These are phyloP conservation scores for Drosophila pseudoobscura DNA, from an alignment of 1,140 invertebrate genomes.

Conservation along the genomic window DNA sequence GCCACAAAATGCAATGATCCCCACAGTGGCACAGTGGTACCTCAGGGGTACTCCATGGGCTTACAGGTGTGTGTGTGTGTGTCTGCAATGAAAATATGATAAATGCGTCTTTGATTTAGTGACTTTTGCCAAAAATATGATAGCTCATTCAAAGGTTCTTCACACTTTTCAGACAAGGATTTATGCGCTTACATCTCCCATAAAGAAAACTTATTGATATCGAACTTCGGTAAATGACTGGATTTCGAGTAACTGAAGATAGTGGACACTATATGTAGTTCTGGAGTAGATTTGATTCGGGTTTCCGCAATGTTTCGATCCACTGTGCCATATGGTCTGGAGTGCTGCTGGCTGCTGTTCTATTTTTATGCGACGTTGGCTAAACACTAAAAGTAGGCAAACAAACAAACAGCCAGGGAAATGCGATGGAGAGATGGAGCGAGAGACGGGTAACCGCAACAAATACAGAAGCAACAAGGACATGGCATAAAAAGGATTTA, in stretches of 20 bases:
- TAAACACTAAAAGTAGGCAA: conserved; percentile 78
- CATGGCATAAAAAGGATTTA: conserved; percentile 57
- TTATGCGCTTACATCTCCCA: too few relatives aligned
- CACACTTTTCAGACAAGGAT: too few relatives aligned
- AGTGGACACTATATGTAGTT: too few relatives aligned
- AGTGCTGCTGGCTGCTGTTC: conserved; percentile 47
- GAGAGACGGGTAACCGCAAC: conserved; percentile 11
- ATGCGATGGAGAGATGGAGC: background rate
- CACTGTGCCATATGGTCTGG: conserved; percentile 43
- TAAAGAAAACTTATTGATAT: too few relatives aligned
- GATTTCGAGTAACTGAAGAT: background rate
- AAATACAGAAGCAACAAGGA: conserved; percentile 44
- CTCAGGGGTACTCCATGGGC: too few relatives aligned
- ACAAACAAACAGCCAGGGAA: conserved; percentile 36
- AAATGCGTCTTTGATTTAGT: too few relatives aligned
- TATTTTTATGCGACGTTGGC: conserved; percentile 76
- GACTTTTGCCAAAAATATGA: too few relatives aligned
- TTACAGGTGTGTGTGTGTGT: too few relatives aligned
- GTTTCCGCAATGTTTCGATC: background rate
- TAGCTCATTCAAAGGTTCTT: too few relatives aligned
- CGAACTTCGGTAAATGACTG: too few relatives aligned
- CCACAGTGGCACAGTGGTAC: conserved; percentile 22
- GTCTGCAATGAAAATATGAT: background rate
- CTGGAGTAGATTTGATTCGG: background rate
- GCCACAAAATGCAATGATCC: conserved; percentile 74